These are phyloP conservation scores for Brachyptera putata DNA, from an alignment of 2,888 invertebrate species.

Conservation along the genomic window DNA sequence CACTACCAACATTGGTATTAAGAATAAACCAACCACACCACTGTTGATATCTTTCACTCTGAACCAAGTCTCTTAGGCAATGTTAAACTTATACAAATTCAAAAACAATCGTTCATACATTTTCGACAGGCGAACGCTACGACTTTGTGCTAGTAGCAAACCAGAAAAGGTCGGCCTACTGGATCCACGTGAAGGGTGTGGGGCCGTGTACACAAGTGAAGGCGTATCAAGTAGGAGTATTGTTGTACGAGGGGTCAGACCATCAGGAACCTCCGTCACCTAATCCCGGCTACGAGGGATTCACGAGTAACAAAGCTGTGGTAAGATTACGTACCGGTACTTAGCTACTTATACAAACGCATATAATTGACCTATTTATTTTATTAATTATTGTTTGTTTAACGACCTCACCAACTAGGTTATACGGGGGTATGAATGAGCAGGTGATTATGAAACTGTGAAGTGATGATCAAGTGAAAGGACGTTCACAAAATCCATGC, in stretches of 20 bases:
- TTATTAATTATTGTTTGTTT: too few species aligned
- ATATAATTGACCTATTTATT: too few species aligned
- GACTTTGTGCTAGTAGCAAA: slow-evolving; percentile 48
- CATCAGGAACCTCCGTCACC: background rate
- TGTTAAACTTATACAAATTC: too few species aligned
- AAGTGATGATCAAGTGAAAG: too few species aligned
- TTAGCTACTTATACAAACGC: background rate
- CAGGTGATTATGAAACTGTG: too few species aligned
- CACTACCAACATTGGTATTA: too few species aligned
- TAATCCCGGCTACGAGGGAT: slow-evolving; percentile 9
- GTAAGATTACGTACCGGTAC: background rate
- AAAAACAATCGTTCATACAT: slow-evolving; percentile 42
- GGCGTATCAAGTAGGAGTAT: slow-evolving; percentile 42
- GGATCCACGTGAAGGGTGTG: slow-evolving; percentile 44
- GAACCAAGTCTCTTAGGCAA: too few species aligned
- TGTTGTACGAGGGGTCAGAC: slow-evolving; percentile 32
- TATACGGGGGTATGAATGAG: too few species aligned
- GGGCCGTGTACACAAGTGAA: slow-evolving; percentile 42
- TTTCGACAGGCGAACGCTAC: slow-evolving; percentile 49
- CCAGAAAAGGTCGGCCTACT: slow-evolving; percentile 39
- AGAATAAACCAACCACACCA: too few species aligned
- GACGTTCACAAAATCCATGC: too few species aligned
- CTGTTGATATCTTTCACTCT: too few species aligned
- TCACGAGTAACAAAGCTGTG: background rate
- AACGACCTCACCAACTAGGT: too few species aligned